Conservation (phyloP, 1,140 invertebrate genomes). For the Anastrepha obliqua region DNA sequence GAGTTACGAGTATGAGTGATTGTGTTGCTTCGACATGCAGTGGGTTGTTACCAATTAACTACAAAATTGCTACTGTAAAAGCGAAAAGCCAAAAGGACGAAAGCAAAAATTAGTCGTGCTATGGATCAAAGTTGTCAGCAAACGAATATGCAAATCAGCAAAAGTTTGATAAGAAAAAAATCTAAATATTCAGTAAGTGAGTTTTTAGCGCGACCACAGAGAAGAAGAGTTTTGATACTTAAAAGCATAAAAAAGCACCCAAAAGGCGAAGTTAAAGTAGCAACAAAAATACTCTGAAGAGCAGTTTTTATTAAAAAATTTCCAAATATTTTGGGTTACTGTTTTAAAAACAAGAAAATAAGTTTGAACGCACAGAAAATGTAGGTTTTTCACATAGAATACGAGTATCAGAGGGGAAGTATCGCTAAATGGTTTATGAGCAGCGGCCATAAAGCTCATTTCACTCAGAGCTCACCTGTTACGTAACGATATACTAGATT, state of each 20-base stretch:
- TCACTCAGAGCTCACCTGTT: too few relatives aligned
- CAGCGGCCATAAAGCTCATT: too few relatives aligned
- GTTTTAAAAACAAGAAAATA: too few relatives aligned
- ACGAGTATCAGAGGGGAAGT: too few relatives aligned
- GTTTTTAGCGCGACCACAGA: not conserved
- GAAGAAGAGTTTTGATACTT: not conserved
- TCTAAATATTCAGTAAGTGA: slow-evolving; percentile 1
- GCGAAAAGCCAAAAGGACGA: not conserved
- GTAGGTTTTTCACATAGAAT: too few relatives aligned
- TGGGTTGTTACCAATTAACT: slow-evolving; percentile 16
- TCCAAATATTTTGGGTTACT: too few relatives aligned
- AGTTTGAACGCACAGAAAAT: too few relatives aligned
- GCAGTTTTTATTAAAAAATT: too few relatives aligned
- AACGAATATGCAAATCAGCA: not conserved
- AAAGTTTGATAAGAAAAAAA: not conserved
- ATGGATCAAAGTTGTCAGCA: slow-evolving; percentile 26
- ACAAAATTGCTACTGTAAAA: not conserved
- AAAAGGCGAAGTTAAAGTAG: too few relatives aligned
- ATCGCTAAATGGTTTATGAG: too few relatives aligned
- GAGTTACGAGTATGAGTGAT: not conserved
- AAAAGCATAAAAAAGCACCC: not conserved
- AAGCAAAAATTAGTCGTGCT: not conserved
- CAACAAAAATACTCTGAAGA: too few relatives aligned
- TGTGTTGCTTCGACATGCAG: not conserved
- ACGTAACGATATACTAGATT: too few relatives aligned